Evolutionary conservation across 1,140 invertebrate genomes (phyloP), one percentile per base, ranked within the genome.

Genomic region (Chrysomallon squamiferum): DNA sequence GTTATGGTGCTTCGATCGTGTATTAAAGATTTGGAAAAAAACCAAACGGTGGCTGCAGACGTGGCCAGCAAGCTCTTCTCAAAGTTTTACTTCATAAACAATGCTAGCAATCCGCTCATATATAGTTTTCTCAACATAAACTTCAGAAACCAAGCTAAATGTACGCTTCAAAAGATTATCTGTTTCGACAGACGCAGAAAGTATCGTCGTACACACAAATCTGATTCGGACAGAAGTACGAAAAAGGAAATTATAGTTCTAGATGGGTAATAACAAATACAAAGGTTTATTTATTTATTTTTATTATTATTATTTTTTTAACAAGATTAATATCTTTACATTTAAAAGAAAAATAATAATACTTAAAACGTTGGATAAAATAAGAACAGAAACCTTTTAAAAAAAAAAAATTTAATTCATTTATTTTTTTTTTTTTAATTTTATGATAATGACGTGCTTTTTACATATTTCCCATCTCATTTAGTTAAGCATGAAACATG

Each of bases 111-210:
- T 66, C 81, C 81, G 6, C 72, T 83, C 35, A 83, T 83, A 49
- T 83, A 83, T 69, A 80, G 77, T 32, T 80, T 81, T 59, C 65
- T 83, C 41, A 83, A 83, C 72, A 66, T 72, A 15, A 77, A 77
- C 65, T 84, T 84, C 72, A 54, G 80, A 27, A 66, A 64, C 20
- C 75, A 72, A 38, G 66, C 64, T 0, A 58, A 58, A n/a, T 66
- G 64, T 35, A 65, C 66, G 11, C 52, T 72, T 43, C 45, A 65
- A 43, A 68, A 62, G 27, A 25, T 72, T 11, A 59, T 72, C 41
- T 71, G 69, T 56, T 68, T 47, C 59, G 22, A 50, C 38, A n/a
- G 62, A 22, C 50, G 57, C 20, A 38, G 62, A 29, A 54, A 22
- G 50, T 38, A 38, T 15, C 38, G 52, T 2, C 33, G 56, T 20